A percentile compares a stretch with the other conserved stretches of the same genome.
Evolutionary conservation across 2,797 vertebrate genomes (phyloP).

Genomic region (Premnoplex brunnescens): DNA sequence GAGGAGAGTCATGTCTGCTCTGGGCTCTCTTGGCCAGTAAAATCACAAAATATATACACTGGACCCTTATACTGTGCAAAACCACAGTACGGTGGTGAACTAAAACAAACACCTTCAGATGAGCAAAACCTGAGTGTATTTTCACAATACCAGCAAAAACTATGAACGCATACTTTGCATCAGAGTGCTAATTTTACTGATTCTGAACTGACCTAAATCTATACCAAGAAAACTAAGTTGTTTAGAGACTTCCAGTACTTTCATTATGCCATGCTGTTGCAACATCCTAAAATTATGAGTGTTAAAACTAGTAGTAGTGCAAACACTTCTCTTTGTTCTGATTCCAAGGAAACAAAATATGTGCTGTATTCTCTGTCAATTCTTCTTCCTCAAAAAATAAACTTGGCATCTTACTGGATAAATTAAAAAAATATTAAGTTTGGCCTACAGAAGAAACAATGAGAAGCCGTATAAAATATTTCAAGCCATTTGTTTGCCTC

Average conservation of each 20-base stretch:
- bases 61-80: neutral
- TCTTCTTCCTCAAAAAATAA: neutral
- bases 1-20: neutral
- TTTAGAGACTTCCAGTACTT: neutral
- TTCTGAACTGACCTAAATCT: neutral
- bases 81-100: neutral
- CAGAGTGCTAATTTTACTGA: neutral
- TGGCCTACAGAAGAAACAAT: neutral
- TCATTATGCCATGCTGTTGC: neutral
- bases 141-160: neutral
- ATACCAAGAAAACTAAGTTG: neutral
- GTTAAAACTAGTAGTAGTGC: neutral
- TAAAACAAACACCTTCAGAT: neutral
- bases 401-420: neutral
- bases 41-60: neutral
- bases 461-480: neutral
- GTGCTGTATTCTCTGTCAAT: neutral
- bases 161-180: neutral
- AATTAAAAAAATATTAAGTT: neutral
- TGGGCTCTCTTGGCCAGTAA: neutral
- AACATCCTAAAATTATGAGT: neutral
- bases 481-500: neutral
- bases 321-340: neutral
- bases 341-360: neutral
- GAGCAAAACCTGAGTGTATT: neutral